Conservation (phyloP, 2,797 vertebrate species). For the Salarias fasciatus region DNA sequence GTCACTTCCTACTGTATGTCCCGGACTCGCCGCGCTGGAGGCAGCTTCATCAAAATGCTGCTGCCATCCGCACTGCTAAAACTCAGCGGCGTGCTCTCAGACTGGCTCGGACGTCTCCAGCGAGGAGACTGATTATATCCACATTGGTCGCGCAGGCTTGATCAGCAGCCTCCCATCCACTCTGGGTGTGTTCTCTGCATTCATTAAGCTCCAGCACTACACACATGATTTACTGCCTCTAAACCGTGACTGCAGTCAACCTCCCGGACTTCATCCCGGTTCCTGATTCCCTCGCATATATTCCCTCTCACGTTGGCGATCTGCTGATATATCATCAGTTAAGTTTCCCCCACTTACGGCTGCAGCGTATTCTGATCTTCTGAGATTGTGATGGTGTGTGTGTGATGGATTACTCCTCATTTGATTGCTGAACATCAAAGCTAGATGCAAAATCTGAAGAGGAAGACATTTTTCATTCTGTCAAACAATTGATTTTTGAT, state of each 20-base stretch:
- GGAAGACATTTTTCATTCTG: conserved; percentile 10
- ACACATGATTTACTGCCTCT: neutral
- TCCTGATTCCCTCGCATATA: neutral
- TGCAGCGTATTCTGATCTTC: conserved; percentile 7
- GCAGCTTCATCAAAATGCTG: conserved; percentile 55
- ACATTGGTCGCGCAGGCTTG: conserved; percentile 38
- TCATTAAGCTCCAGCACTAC: neutral
- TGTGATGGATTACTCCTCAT: conserved; percentile 3
- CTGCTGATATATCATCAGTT: no score
- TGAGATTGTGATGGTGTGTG: neutral
- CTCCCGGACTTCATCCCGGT: neutral
- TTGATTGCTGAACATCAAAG: conserved; percentile 17
- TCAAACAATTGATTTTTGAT: no score
- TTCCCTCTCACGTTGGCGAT: neutral
- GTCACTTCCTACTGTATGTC: conserved; percentile 42
- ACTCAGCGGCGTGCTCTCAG: conserved; percentile 22
- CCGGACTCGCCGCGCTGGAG: conserved; percentile 22
- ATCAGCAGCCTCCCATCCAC: neutral
- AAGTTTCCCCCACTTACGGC: neutral
- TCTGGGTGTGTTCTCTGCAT: conserved; percentile 6
- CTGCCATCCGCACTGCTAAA: conserved; percentile 35
- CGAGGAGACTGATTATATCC: conserved; percentile 43
- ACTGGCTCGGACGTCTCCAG: conserved; percentile 15
- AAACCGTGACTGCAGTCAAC: neutral
- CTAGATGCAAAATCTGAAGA: neutral